Evolutionary conservation across 2,113 vertebrate species (phyloP).

Genomic region (Pollachius pollachius): DNA sequence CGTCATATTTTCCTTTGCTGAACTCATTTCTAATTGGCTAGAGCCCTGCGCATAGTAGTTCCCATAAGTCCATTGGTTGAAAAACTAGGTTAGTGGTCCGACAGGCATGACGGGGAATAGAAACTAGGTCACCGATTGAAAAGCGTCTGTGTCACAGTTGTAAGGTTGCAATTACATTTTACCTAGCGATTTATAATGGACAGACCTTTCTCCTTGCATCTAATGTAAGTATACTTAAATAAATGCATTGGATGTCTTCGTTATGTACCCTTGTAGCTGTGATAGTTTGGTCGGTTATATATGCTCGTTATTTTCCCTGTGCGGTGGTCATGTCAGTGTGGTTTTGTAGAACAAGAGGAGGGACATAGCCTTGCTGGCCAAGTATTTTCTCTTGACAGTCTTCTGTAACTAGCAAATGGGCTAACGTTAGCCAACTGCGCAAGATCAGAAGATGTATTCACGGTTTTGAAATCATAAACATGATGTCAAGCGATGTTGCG

Average conservation of each 20-base stretch:
- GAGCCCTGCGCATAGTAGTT: background rate
- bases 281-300: conserved; percentile 17
- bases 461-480: background rate
- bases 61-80: conserved; percentile 56
- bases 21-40: conserved; percentile 50
- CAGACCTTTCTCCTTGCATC: conserved; percentile 13
- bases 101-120: conserved; percentile 74
- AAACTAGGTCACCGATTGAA: conserved; percentile 78
- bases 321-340: conserved; percentile 55
- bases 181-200: conserved; percentile 44
- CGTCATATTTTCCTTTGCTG: conserved; percentile 28
- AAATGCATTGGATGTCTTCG: background rate
- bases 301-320: conserved; percentile 59
- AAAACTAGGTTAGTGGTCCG: conserved; percentile 81
- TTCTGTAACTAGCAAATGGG: conserved; percentile 35
- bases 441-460: background rate
- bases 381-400: conserved; percentile 45
- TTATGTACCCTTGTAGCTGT: conserved; percentile 1
- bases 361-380: conserved; percentile 52
- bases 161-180: conserved; percentile 42
- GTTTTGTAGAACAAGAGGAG: conserved; percentile 51
- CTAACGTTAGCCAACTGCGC: conserved; percentile 39
- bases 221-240: conserved; percentile 55
- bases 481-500: background rate
- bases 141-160: conserved; percentile 76